Evolutionary conservation across 2,888 invertebrate genomes (phyloP), one percentile per base, ranked within the genome.

Genomic region (Rhabditoides inermis): DNA sequence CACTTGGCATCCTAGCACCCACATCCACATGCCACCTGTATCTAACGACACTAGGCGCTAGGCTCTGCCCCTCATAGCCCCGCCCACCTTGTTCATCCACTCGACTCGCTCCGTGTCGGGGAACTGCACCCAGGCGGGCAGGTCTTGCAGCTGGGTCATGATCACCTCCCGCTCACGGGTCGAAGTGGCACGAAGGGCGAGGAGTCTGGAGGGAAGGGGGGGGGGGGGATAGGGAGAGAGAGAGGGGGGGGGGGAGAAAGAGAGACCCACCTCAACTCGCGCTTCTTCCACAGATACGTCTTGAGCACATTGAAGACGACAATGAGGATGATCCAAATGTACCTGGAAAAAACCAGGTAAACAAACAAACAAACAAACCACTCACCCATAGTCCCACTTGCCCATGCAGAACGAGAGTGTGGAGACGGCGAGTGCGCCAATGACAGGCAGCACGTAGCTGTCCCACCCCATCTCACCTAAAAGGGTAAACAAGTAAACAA

Each of bases 11-110:
- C n/a, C n/a, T n/a, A n/a, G n/a, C n/a, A n/a, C n/a, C n/a, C n/a
- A n/a, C n/a, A n/a, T n/a, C n/a, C n/a, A n/a, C n/a, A n/a, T n/a
- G n/a, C n/a, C n/a, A n/a, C n/a, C n/a, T n/a, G n/a, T n/a, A n/a
- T n/a, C n/a, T n/a, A n/a, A n/a, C n/a, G n/a, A n/a, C n/a, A n/a
- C n/a, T n/a, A n/a, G n/a, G n/a, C n/a, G n/a, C n/a, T n/a, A n/a
- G n/a, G n/a, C n/a, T n/a, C n/a, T n/a, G n/a, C n/a, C n/a, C n/a
- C n/a, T n/a, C n/a, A n/a, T n/a, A n/a, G n/a, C n/a, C n/a, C n/a
- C n/a, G n/a, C n/a, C n/a, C n/a, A 74, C 75, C 55, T 76, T 74
- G 56, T 77, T 77, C 32, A 77, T 56, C 77, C 77, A 77, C 61
- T 77, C 77, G 39, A 76, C 76, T 22, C 77, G 54, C 52, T 77